These are phyloP conservation scores for Didymodactylos carnosus DNA, from an alignment of 2,888 invertebrate genomes.

Conservation along the genomic window DNA sequence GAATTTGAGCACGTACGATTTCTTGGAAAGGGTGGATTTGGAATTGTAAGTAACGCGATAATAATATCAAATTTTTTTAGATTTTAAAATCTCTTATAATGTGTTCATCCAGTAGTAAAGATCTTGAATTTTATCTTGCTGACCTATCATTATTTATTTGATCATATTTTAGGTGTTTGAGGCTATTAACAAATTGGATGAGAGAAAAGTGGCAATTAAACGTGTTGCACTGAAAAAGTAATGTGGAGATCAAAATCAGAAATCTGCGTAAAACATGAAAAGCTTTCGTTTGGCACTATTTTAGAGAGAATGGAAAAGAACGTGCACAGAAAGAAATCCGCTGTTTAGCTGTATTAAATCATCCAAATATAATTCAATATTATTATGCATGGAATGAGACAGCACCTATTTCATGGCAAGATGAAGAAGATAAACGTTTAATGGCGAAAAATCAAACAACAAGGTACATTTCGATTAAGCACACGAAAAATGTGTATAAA, in stretches of 20 bases:
- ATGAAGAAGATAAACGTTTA: not conserved
- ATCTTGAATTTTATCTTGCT: too few relatives aligned
- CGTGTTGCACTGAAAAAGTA: slow-evolving; percentile 58
- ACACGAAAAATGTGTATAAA: too few relatives aligned
- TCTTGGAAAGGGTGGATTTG: slow-evolving; percentile 60
- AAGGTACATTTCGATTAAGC: not conserved
- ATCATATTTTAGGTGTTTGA: too few relatives aligned
- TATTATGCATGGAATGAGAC: slow-evolving; percentile 1
- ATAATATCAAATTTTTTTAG: too few relatives aligned
- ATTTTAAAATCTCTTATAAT: too few relatives aligned
- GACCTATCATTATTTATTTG: too few relatives aligned
- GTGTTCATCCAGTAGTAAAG: too few relatives aligned
- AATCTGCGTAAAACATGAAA: too few relatives aligned
- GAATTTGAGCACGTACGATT: slow-evolving; percentile 47
- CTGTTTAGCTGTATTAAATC: not conserved
- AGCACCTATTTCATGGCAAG: not conserved
- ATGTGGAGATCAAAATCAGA: too few relatives aligned
- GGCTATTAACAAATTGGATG: slow-evolving; percentile 75
- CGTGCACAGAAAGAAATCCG: not conserved
- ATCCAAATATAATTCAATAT: not conserved
- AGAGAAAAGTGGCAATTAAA: slow-evolving; percentile 80
- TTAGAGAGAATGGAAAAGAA: not conserved
- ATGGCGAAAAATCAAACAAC: not conserved
- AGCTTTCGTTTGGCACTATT: too few relatives aligned
- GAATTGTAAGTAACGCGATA: slow-evolving; percentile 42